Percentiles rank a stretch among this genome's conserved stretches.
Conservation (phyloP, 2,113 vertebrate genomes). For the Clarias batrachus region DNA sequence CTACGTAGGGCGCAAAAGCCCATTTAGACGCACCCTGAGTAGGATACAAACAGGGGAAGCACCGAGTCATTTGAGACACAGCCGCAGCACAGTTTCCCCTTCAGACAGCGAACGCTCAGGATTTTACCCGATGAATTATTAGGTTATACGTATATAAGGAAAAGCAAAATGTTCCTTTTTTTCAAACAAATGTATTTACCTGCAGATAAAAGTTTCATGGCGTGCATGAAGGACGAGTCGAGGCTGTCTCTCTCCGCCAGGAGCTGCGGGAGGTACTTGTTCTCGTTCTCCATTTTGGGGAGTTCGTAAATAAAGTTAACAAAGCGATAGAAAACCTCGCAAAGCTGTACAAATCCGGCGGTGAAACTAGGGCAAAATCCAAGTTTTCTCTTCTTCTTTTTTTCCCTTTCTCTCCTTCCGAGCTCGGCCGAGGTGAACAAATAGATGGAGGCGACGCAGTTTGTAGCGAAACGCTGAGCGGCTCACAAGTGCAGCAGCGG, state of each 20-base stretch:
- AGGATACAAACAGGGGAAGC: neutral
- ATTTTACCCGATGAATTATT: neutral
- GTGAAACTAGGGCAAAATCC: slow-evolving; percentile 55
- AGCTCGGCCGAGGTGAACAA: neutral
- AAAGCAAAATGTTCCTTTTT: neutral
- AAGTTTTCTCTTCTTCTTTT: neutral
- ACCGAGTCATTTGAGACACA: neutral
- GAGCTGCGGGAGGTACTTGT: slow-evolving; percentile 88
- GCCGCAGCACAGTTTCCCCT: neutral
- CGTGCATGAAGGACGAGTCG: slow-evolving; percentile 89
- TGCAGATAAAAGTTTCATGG: slow-evolving; percentile 89
- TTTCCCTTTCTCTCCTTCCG: neutral
- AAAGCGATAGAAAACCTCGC: slow-evolving; percentile 42
- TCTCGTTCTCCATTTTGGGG: slow-evolving; percentile 85
- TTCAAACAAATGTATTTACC: slow-evolving; percentile 66
- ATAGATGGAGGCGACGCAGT: neutral
- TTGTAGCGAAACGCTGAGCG: neutral
- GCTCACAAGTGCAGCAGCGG: neutral
- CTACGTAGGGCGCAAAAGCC: neutral
- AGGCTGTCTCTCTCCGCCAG: slow-evolving; percentile 90
- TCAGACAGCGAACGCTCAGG: neutral
- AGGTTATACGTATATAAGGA: neutral
- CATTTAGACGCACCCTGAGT: neutral
- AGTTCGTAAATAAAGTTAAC: slow-evolving; percentile 52
- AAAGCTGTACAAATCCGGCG: slow-evolving; percentile 64